Percentiles rank a stretch among this genome's conserved stretches.
phyloP scores from a whole-genome alignment of 2,797 vertebrate species.

The Catostomus latipinnis region DNA sequence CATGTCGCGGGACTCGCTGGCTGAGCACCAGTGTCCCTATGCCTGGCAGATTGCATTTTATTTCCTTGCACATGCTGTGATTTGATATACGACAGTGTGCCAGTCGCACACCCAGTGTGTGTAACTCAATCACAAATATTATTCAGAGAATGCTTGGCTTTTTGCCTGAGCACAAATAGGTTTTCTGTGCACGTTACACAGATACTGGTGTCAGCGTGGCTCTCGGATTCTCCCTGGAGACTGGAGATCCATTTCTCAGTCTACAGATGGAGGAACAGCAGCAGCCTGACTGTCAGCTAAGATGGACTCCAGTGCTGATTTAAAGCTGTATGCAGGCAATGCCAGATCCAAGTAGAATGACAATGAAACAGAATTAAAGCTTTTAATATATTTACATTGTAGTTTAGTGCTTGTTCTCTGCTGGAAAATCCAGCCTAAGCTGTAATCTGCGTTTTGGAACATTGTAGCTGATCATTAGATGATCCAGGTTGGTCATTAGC shows the following conservation, averaged over 20 bases:
- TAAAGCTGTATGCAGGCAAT: constrained; percentile 37
- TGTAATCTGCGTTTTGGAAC: no score
- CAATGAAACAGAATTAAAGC: background rate
- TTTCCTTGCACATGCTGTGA: constrained; percentile 76
- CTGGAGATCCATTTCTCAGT: constrained; percentile 71
- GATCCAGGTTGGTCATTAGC: no score
- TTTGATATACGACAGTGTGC: constrained; percentile 73
- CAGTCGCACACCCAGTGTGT: constrained; percentile 65
- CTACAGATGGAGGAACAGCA: constrained; percentile 63
- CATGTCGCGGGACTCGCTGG: constrained; percentile 74
- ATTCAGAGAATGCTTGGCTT: constrained; percentile 79
- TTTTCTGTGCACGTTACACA: constrained; percentile 65
- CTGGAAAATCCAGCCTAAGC: no score
- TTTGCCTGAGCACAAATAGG: constrained; percentile 75
- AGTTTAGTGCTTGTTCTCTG: background rate
- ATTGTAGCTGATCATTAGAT: no score
- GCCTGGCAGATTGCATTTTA: constrained; percentile 72
- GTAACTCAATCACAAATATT: constrained; percentile 79
- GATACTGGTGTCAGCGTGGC: constrained; percentile 57
- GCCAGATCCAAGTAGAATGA: constrained; percentile 11
- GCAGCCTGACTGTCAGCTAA: constrained; percentile 53
- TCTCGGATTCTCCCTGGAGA: constrained; percentile 60
- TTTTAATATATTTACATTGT: constrained; percentile 16
- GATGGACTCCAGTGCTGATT: constrained; percentile 43
- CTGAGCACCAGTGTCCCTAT: constrained; percentile 46